A percentile compares a stretch with the other conserved stretches of the same genome.
phyloP scores from a whole-genome alignment of 2,888 invertebrate genomes.

The Lycaena phlaeas region DNA sequence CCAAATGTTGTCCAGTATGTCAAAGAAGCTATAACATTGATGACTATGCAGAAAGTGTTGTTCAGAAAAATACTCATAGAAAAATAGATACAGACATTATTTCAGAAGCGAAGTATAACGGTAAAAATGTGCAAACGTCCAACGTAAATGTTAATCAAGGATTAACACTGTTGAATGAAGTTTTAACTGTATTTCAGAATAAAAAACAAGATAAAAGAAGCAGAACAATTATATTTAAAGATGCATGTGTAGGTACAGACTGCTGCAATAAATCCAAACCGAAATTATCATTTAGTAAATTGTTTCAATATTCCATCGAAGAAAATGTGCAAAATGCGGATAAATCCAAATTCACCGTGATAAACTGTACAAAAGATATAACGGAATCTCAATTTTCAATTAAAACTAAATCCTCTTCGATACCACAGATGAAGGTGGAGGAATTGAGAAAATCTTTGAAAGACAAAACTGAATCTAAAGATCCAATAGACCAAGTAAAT shows the following conservation, averaged over 20 bases:
- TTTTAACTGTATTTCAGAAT: slow-evolving; percentile 48
- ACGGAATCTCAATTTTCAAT: slow-evolving; percentile 19
- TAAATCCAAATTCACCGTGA: slow-evolving; percentile 33
- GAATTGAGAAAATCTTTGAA: slow-evolving; percentile 46
- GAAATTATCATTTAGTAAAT: slow-evolving; percentile 30
- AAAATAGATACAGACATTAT: slow-evolving; percentile 14
- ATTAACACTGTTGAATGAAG: slow-evolving; percentile 48
- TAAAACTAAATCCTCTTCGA: slow-evolving; percentile 53
- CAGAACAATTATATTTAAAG: slow-evolving; percentile 35
- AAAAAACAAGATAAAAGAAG: slow-evolving; percentile 33
- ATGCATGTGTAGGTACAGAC: slow-evolving; percentile 39
- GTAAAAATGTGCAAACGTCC: slow-evolving; percentile 39
- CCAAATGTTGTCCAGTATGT: slow-evolving; percentile 34
- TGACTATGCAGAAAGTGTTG: slow-evolving; percentile 12
- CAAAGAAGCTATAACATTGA: slow-evolving; percentile 20
- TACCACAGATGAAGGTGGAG: slow-evolving; percentile 62
- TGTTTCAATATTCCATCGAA: slow-evolving; percentile 38
- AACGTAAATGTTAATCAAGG: slow-evolving; percentile 35
- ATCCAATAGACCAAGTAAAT: slow-evolving; percentile 54
- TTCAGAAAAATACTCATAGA: slow-evolving; percentile 7
- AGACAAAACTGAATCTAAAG: slow-evolving; percentile 46
- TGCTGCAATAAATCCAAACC: slow-evolving; percentile 19
- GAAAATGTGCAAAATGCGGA: slow-evolving; percentile 22
- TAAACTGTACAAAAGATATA: slow-evolving; percentile 22
- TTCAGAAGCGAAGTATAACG: no score